A percentile compares a stretch with the other conserved stretches of the same genome.
Evolutionary conservation across 2,113 vertebrate species (phyloP).

Genomic region (Aegypius monachus): DNA sequence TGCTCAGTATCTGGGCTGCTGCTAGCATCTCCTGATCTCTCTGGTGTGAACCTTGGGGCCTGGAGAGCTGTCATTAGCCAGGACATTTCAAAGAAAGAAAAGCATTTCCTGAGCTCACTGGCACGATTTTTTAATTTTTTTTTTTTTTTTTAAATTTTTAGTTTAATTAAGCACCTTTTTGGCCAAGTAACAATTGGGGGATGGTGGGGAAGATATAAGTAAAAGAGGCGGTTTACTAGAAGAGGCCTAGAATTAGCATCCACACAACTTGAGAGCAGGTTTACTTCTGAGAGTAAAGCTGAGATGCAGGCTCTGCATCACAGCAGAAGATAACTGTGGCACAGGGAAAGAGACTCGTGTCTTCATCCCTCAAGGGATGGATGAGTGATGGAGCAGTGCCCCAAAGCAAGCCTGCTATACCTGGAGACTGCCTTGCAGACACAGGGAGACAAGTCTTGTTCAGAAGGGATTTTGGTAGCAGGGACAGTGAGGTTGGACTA

Average conservation of each 20-base stretch:
- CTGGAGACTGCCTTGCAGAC: not conserved
- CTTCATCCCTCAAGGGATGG: not conserved
- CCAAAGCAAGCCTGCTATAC: not conserved
- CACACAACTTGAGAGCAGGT: not conserved
- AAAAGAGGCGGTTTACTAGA: not conserved
- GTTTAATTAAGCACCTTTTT: not conserved
- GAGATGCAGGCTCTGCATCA: not conserved
- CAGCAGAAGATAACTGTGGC: not conserved
- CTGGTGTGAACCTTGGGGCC: not conserved
- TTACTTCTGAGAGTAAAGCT: not conserved
- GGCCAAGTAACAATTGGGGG: not conserved
- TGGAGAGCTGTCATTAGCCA: not conserved
- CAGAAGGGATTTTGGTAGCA: not conserved
- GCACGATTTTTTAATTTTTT: too few species aligned
- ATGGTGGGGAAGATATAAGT: not conserved
- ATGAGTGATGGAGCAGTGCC: not conserved
- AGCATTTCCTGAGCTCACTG: not conserved
- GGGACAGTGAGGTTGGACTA: not conserved
- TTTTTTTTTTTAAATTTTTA: not conserved
- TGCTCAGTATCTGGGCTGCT: not conserved
- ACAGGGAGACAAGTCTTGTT: not conserved
- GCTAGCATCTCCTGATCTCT: not conserved
- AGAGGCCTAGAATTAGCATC: not conserved
- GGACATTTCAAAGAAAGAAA: not conserved
- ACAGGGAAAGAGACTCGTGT: not conserved